phyloP scores from a whole-genome alignment of 2,113 vertebrate genomes.

The Chroicocephalus ridibundus region DNA sequence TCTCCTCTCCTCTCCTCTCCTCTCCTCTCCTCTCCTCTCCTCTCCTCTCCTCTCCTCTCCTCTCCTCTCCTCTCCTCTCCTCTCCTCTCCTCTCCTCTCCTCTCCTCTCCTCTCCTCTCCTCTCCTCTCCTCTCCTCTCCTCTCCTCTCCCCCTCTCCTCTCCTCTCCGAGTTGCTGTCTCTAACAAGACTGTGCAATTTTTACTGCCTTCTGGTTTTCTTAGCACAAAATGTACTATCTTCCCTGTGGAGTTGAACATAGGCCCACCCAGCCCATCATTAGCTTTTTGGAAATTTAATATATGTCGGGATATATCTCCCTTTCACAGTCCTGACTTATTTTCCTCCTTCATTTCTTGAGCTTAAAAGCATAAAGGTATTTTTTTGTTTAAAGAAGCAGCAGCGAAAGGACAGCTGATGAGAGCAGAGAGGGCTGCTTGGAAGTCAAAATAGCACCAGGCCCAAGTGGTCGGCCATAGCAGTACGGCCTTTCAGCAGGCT shows the following conservation, averaged over 20 bases:
- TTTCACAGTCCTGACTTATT: neutral
- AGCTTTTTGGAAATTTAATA: neutral
- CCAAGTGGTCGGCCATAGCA: neutral
- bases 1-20: neutral
- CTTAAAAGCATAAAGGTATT: neutral
- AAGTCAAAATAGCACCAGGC: neutral
- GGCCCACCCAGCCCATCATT: neutral
- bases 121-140: neutral
- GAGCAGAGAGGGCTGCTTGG: neutral
- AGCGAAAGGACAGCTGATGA: neutral
- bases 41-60: neutral
- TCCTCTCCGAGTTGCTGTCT: neutral
- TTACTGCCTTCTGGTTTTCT: neutral
- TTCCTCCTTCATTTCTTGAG: neutral
- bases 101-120: too few relatives aligned
- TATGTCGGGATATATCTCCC: neutral
- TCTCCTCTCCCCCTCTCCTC: neutral
- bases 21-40: neutral
- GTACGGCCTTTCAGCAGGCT: accelerated
- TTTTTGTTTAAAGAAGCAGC: neutral
- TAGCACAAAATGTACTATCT: neutral
- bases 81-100: too few relatives aligned
- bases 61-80: too few relatives aligned
- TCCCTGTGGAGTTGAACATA: neutral
- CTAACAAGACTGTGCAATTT: accelerated